Conservation (phyloP, 2,113 vertebrate genomes). For the Hipposideros armiger region DNA sequence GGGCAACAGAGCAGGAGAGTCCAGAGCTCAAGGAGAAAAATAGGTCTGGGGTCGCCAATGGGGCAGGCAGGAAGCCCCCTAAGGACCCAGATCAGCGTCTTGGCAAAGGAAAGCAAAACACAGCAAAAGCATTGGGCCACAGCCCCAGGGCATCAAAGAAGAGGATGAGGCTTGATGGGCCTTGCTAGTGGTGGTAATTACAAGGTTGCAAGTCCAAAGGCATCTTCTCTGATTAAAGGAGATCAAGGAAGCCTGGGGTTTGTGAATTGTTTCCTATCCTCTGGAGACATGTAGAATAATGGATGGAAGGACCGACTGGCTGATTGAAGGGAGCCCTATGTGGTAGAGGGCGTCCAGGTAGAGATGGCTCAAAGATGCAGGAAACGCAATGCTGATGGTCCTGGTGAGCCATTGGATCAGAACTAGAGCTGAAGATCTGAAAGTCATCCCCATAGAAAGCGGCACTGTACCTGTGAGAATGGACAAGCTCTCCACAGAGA, state of each 20-base stretch:
- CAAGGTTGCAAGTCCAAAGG: neutral
- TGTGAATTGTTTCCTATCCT: neutral
- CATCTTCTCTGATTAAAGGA: constrained; percentile 26
- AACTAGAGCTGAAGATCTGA: neutral
- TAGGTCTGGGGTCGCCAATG: neutral
- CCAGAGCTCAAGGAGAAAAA: neutral
- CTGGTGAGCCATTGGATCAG: neutral
- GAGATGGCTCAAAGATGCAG: neutral
- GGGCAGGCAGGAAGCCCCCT: neutral
- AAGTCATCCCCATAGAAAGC: neutral
- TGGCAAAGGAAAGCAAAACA: constrained; percentile 10
- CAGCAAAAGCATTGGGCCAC: neutral
- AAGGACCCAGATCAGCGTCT: neutral
- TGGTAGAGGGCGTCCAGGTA: neutral
- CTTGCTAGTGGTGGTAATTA: neutral
- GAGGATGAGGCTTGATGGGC: neutral
- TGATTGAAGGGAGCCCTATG: neutral
- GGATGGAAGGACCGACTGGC: neutral
- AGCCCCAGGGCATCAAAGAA: neutral
- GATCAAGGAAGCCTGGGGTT: neutral
- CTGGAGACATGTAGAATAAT: neutral
- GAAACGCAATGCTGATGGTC: neutral
- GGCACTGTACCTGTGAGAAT: neutral
- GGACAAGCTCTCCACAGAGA: neutral
- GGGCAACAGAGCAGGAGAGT: neutral